Evolutionary conservation across 92 coral and sea anemone genomes (phyloP).

Genomic region (Paragorgia papillata): DNA sequence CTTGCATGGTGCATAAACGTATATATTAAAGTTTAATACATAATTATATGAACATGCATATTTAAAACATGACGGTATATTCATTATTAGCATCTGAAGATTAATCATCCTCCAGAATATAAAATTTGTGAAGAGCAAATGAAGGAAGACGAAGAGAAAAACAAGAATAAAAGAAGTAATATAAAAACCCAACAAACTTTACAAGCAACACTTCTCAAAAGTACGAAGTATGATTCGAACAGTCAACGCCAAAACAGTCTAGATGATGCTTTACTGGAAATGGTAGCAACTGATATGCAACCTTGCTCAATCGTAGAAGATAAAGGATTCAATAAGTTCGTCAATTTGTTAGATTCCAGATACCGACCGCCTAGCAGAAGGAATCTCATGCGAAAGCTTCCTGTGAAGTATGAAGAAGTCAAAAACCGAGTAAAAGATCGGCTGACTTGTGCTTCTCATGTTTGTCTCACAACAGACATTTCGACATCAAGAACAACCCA

Average conservation of each 20-base stretch:
- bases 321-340: constrained; percentile 31
- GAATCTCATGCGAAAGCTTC: constrained; percentile 19
- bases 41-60: constrained; percentile 2
- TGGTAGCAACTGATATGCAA: too few relatives aligned
- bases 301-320: too few relatives aligned
- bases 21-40: constrained; percentile 5
- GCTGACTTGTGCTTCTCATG: constrained; percentile 27
- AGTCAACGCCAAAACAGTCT: constrained; percentile 28
- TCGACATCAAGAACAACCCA: constrained; percentile 36
- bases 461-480: constrained; percentile 35
- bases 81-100: constrained; percentile 40
- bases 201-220: neutral
- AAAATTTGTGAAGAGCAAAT: too few relatives aligned
- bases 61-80: neutral
- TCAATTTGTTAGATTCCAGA: constrained; percentile 38
- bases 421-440: constrained; percentile 15
- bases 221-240: constrained; percentile 25
- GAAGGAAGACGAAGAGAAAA: constrained; percentile 38
- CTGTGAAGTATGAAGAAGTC: constrained; percentile 17
- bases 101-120: constrained; percentile 40
- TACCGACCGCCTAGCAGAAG: constrained; percentile 47
- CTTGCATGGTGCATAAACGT: too few relatives aligned
- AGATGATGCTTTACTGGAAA: constrained; percentile 37
- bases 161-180: constrained; percentile 12
- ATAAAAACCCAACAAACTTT: neutral